phyloP scores from a whole-genome alignment of 2,888 invertebrate species.

The Pterostichus niger region DNA sequence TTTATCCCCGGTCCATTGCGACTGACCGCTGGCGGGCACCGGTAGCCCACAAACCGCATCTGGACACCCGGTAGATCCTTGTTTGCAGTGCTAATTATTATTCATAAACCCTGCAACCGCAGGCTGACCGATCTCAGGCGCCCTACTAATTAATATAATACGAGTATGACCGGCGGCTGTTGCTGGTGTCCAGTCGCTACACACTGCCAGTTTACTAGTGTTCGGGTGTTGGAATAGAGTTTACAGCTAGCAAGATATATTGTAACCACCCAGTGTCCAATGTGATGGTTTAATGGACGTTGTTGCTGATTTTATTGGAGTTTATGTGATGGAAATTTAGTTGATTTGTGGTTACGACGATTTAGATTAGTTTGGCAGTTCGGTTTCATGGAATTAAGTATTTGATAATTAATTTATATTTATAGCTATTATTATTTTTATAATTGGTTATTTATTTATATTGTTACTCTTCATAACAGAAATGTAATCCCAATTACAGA shows the following conservation, averaged over 20 bases:
- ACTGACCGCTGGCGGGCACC: conserved; percentile 1
- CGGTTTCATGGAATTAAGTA: no score
- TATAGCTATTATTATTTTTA: no score
- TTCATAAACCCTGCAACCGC: conserved; percentile 76
- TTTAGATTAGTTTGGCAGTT: conserved; percentile 16
- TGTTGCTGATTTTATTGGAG: conserved; percentile 50
- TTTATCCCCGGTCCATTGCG: conserved; percentile 16
- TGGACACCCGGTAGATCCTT: conserved; percentile 75
- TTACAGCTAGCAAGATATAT: conserved; percentile 22
- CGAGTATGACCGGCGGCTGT: conserved; percentile 55
- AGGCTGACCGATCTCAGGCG: conserved; percentile 73
- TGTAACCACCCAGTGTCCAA: conserved; percentile 33
- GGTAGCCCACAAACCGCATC: conserved; percentile 73
- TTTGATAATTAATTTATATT: no score
- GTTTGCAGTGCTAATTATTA: conserved; percentile 77
- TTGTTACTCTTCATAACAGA: no score
- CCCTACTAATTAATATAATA: conserved; percentile 76
- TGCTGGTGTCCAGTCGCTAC: not conserved
- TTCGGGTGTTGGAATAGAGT: not conserved
- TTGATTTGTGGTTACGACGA: conserved; percentile 34
- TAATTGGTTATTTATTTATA: no score
- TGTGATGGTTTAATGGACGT: conserved; percentile 48
- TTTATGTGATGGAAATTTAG: conserved; percentile 42
- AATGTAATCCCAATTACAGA: no score
- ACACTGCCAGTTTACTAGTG: conserved; percentile 9